phyloP scores from a whole-genome alignment of 2,113 vertebrate species.

The Sialia sialis region DNA sequence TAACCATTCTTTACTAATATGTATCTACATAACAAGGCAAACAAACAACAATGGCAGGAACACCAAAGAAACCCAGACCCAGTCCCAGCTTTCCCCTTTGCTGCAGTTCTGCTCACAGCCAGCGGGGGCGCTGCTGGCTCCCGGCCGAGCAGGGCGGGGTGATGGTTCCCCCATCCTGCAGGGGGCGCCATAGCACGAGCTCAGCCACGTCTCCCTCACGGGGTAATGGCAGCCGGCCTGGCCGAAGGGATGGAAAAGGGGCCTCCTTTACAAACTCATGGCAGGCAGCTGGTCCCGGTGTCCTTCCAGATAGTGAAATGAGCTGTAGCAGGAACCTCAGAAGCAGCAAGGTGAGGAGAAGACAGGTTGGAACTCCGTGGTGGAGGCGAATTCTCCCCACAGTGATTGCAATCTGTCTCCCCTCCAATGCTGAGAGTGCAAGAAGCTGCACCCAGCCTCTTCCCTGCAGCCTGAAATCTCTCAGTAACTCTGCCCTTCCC shows the following conservation, averaged over 20 bases:
- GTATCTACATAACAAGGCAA: too few species aligned
- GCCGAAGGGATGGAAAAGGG: too few species aligned
- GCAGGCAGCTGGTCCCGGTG: rapidly evolving
- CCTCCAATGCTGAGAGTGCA: rapidly evolving
- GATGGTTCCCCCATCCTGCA: not conserved
- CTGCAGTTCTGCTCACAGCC: not conserved
- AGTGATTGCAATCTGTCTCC: not conserved
- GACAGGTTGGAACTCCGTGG: rapidly evolving
- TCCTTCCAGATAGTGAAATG: rapidly evolving
- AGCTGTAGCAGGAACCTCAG: not conserved
- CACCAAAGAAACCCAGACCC: rapidly evolving
- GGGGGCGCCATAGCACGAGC: not conserved
- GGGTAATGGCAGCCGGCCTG: rapidly evolving
- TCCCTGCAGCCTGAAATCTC: not conserved
- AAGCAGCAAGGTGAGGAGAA: not conserved
- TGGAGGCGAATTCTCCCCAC: not conserved
- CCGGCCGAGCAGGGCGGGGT: not conserved
- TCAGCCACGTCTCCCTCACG: rapidly evolving
- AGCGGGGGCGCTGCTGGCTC: not conserved
- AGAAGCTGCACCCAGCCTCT: not conserved
- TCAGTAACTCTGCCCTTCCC: not conserved
- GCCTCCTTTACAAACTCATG: not conserved
- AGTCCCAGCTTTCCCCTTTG: rapidly evolving
- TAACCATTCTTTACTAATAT: not conserved
- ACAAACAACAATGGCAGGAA: not conserved